Percentiles rank a stretch among this genome's conserved stretches.
Conservation (phyloP, 2,113 vertebrate genomes). For the Hepsetus odoe region DNA sequence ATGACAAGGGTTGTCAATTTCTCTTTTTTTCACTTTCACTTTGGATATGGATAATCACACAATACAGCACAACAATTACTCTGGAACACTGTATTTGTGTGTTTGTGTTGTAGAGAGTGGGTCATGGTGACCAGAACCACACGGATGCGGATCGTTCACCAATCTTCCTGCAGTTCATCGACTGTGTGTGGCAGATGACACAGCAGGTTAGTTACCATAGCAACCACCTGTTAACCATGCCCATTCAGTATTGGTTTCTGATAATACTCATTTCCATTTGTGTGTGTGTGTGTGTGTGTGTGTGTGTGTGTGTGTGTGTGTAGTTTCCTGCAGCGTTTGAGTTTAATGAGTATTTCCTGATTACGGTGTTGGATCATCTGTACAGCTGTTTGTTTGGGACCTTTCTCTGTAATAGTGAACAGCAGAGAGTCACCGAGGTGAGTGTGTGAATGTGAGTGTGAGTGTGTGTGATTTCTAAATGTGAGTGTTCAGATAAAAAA, state of each 20-base stretch:
- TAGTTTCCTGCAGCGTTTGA: slow-evolving; percentile 98
- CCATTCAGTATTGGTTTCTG: not conserved
- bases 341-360: slow-evolving; percentile 95
- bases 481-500: too few species aligned
- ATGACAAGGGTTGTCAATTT: too few species aligned
- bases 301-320: slow-evolving; percentile 52
- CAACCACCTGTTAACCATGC: not conserved
- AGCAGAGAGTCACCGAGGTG: slow-evolving; percentile 92
- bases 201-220: slow-evolving; percentile 81
- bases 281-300: slow-evolving; percentile 9
- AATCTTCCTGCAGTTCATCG: slow-evolving; percentile 96
- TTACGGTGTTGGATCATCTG: slow-evolving; percentile 94
- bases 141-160: slow-evolving; percentile 94
- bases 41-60: too few species aligned
- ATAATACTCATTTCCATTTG: too few species aligned
- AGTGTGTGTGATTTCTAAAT: too few species aligned
- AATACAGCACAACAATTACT: too few species aligned
- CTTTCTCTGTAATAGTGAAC: slow-evolving; percentile 95
- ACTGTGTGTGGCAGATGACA: slow-evolving; percentile 99
- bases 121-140: slow-evolving; percentile 96
- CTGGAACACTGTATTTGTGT: not conserved
- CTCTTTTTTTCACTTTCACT: too few species aligned
- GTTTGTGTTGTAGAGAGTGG: slow-evolving; percentile 81
- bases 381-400: slow-evolving; percentile 98
- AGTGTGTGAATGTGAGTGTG: slow-evolving; percentile 39